Evolutionary conservation across 2,888 invertebrate species (phyloP).

Genomic region (Microplitis deprimator): DNA sequence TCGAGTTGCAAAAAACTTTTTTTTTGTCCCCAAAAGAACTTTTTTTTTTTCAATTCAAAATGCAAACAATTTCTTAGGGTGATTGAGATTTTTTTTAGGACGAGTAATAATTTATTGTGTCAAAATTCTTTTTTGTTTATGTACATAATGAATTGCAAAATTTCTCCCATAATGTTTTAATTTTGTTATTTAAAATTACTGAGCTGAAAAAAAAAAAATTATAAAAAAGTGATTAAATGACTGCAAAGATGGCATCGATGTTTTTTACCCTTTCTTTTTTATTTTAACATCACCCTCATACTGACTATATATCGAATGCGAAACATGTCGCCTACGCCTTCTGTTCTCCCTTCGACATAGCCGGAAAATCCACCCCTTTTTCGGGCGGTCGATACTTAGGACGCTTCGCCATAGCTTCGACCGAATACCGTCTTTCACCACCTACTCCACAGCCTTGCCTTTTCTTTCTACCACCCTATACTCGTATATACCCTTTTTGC

Average conservation of each 20-base stretch:
- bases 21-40: no score
- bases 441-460: slow-evolving; percentile 53
- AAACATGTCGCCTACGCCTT: slow-evolving; percentile 42
- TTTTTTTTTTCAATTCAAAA: no score
- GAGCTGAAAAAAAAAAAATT: background rate
- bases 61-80: no score
- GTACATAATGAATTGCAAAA: no score
- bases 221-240: background rate
- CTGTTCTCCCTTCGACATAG: slow-evolving; percentile 40
- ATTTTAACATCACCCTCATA: slow-evolving; percentile 11
- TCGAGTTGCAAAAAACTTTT: no score
- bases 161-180: background rate
- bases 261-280: slow-evolving; percentile 18
- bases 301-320: slow-evolving; percentile 37
- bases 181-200: background rate
- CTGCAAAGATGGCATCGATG: slow-evolving; percentile 34
- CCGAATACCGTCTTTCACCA: slow-evolving; percentile 53
- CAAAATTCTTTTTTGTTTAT: no score
- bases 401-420: slow-evolving; percentile 54
- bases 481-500: slow-evolving; percentile 1
- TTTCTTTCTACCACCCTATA: slow-evolving; percentile 52
- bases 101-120: no score
- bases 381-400: slow-evolving; percentile 67
- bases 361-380: slow-evolving; percentile 69
- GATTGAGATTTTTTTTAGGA: no score